Conservation (phyloP, 2,113 vertebrate genomes). For the Entomyzon cyanotis region DNA sequence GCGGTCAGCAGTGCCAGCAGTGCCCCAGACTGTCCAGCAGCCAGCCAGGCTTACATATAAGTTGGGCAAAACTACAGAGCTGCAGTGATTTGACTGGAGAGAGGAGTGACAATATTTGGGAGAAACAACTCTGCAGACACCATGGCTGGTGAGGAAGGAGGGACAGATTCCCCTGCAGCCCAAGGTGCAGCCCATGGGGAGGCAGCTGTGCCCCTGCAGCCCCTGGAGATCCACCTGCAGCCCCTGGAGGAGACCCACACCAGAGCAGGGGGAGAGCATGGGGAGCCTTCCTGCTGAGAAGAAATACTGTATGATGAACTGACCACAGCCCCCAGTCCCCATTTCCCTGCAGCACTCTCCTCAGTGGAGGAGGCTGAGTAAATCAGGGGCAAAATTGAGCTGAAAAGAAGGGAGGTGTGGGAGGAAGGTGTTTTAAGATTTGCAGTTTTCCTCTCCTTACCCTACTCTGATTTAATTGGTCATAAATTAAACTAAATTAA, state of each 20-base stretch:
- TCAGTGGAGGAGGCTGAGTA: background rate
- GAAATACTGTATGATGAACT: background rate
- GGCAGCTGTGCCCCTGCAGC: background rate
- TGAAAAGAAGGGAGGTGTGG: rapidly evolving
- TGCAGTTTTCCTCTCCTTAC: background rate
- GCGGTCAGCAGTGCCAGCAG: background rate
- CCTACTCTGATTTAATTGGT: background rate
- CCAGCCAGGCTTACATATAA: background rate
- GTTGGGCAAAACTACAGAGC: background rate
- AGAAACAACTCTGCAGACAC: background rate
- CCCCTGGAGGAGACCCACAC: background rate
- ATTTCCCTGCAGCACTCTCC: background rate
- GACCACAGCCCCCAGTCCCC: background rate
- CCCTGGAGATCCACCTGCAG: background rate
- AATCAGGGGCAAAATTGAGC: background rate
- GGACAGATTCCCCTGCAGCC: background rate
- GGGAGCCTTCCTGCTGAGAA: background rate
- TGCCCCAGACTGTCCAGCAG: background rate
- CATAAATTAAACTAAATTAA: background rate
- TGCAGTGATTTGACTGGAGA: background rate
- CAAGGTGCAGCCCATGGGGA: rapidly evolving
- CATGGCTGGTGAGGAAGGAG: background rate
- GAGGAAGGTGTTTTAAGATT: background rate
- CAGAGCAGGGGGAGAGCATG: background rate
- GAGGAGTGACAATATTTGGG: background rate